Conservation (phyloP, 2,797 vertebrate species). For the Danio aesculapii region DNA sequence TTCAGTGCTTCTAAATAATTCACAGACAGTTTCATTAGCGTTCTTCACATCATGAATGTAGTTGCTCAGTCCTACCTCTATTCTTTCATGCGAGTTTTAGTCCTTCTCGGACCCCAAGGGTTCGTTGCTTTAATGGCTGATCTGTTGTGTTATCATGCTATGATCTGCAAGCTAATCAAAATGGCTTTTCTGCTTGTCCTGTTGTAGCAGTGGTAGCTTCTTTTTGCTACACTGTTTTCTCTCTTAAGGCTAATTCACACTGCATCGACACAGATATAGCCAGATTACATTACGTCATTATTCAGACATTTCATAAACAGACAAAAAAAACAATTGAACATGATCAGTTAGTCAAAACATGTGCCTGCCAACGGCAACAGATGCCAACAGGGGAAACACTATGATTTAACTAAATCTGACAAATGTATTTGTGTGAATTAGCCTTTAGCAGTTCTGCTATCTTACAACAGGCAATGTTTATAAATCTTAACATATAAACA, state of each 20-base stretch:
- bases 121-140: constrained; percentile 5
- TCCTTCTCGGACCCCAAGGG: background rate
- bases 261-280: too few species aligned
- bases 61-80: background rate
- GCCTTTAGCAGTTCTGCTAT: background rate
- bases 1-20: constrained; percentile 42
- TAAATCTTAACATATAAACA: background rate
- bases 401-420: too few species aligned
- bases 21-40: background rate
- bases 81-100: constrained; percentile 6
- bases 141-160: background rate
- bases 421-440: too few species aligned
- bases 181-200: background rate
- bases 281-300: too few species aligned
- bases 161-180: constrained; percentile 7
- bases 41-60: constrained; percentile 20
- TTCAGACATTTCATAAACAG: too few species aligned
- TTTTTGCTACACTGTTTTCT: background rate
- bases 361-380: too few species aligned
- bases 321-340: too few species aligned
- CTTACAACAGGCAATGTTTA: background rate
- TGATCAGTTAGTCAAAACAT: too few species aligned
- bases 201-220: background rate
- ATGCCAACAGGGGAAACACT: too few species aligned
- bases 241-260: background rate